Conservation (phyloP, 2,797 vertebrate species). For the Gymnothorax javanicus region DNA sequence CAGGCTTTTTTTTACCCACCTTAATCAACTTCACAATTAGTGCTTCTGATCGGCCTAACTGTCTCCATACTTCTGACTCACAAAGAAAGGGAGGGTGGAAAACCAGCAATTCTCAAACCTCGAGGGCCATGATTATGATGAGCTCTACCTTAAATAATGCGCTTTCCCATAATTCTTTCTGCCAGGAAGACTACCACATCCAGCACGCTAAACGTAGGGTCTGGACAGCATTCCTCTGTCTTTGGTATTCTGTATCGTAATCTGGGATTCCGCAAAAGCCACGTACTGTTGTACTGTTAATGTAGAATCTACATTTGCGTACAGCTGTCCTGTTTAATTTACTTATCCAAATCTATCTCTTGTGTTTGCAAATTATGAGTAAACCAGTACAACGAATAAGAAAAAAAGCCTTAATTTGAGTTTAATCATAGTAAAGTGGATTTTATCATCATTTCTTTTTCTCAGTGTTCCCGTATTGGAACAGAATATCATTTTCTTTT, state of each 20-base stretch:
- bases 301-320: background rate
- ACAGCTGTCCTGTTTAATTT: slow-evolving; percentile 10
- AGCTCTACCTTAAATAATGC: background rate
- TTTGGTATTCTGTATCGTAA: slow-evolving; percentile 14
- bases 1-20: too few relatives aligned
- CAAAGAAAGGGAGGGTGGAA: too few relatives aligned
- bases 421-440: background rate
- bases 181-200: background rate
- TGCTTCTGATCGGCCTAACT: too few relatives aligned
- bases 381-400: background rate
- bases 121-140: too few relatives aligned
- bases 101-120: too few relatives aligned
- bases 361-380: background rate
- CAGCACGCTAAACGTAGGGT: background rate
- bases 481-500: background rate
- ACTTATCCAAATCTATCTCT: background rate
- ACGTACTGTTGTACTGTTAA: background rate
- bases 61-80: too few relatives aligned
- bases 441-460: background rate
- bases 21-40: too few relatives aligned
- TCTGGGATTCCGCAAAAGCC: slow-evolving; percentile 1
- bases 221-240: background rate
- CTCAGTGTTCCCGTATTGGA: background rate
- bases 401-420: background rate
- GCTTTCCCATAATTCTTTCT: slow-evolving; percentile 3